Conservation (phyloP, 2,113 vertebrate genomes). For the Panurus biarmicus region DNA sequence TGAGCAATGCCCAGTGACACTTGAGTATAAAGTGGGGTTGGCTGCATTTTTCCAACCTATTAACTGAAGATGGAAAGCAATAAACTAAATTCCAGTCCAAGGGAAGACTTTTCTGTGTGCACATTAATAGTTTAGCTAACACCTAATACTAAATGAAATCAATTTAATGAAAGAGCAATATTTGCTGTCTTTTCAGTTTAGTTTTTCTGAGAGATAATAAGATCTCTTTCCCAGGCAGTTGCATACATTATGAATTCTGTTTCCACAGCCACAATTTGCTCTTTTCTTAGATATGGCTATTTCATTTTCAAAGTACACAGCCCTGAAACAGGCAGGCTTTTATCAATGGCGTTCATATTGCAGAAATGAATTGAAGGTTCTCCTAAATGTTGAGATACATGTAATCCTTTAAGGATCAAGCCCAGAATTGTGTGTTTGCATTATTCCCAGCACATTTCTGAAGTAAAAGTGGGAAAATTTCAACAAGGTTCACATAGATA, state of each 20-base stretch:
- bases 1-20: accelerated
- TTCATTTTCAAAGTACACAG: background rate
- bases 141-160: background rate
- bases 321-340: background rate
- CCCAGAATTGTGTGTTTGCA: background rate
- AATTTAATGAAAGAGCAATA: background rate
- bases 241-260: background rate
- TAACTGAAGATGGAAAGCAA: background rate
- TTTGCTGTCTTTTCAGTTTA: background rate
- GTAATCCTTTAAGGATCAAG: background rate
- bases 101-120: background rate
- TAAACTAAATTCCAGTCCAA: background rate
- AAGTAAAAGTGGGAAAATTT: background rate
- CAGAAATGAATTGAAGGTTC: background rate
- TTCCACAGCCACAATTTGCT: background rate
- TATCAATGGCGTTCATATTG: background rate
- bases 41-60: background rate
- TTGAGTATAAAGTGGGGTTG: background rate
- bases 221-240: background rate
- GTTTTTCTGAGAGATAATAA: background rate
- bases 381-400: background rate
- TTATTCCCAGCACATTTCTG: background rate
- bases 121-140: background rate
- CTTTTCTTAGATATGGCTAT: background rate
- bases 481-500: background rate